Base-by-base conservation (phyloP, 1,140 invertebrate species). In the Panagrolaimus sp. region DNA sequence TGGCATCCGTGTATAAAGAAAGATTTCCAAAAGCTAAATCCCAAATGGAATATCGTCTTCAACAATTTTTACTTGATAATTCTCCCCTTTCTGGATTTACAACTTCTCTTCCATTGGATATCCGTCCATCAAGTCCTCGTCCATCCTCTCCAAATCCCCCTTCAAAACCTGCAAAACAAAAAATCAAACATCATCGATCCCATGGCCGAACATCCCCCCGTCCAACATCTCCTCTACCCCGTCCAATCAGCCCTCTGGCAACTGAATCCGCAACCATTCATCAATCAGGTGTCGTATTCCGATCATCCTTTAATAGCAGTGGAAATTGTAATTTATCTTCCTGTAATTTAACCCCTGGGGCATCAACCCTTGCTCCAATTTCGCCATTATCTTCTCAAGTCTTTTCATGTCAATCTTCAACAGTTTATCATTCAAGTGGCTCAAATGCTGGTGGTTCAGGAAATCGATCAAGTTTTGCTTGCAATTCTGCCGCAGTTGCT, bases 1-100 rank as follows among this genome's bases (percentile, higher is more conserved):
- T 77, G 69, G 73, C 77, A 32, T 47, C 82, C 69, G 83, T 87
- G 7, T 87, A 87, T 75, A 86, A 86, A 73, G 86, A 87, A 68
- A 72, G 86, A 21, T 87, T 87, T 78, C 86, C 86, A 12, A 87
- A 87, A 78, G 85, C 85, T 17, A 86, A 86, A 67, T 73, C 77
- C 7, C 85, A 87, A 73, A 87, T 87, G 86, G 86, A 87, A 70
- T 84, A 85, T 32, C 79, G 83, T 38, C 76, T 87, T 63, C 73
- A 79, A 24, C 75, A 82, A 32, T 87, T 86, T 76, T 76, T 87
- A 43, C 78, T 81, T 6, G 76, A 80, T 32, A 83, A 82, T 65
- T 80, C 76, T 12, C 76, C 75, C 10, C 62, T 83, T 1, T 75
- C 68, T 26, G 79, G 79, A 0, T 78, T 78, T 47, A 76, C 67